Evolutionary conservation across 1,140 invertebrate genomes (phyloP).

Genomic region (Calliphora vicina): DNA sequence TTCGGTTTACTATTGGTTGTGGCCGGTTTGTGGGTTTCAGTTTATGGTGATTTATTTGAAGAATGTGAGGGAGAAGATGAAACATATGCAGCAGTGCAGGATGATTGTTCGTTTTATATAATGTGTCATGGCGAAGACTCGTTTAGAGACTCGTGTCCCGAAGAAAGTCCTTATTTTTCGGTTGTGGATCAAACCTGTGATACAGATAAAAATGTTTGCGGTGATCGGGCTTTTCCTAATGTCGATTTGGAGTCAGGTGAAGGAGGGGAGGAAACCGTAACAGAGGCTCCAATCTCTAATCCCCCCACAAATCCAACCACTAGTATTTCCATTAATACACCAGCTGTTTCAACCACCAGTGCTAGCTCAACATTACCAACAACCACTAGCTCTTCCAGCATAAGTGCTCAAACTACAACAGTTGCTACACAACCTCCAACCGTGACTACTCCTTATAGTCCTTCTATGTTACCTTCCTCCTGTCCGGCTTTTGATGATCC

Average conservation of each 20-base stretch:
- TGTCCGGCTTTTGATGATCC: conserved; percentile 51
- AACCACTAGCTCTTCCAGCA: background rate
- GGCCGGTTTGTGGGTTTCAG: background rate
- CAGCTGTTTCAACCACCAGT: background rate
- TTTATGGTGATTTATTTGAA: conserved; percentile 44
- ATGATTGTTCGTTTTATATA: conserved; percentile 50
- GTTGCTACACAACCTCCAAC: background rate
- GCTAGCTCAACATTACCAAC: background rate
- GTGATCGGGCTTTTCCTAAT: conserved; percentile 21
- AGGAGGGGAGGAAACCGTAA: background rate
- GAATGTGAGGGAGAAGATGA: conserved; percentile 45
- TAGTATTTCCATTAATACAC: too few species aligned
- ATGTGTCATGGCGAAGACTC: conserved; percentile 54
- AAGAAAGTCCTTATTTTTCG: conserved; percentile 50
- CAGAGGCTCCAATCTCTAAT: background rate
- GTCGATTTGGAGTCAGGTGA: conserved; percentile 41
- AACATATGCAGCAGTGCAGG: conserved; percentile 47
- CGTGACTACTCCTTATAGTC: background rate
- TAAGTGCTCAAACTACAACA: background rate
- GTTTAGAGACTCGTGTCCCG: conserved; percentile 46
- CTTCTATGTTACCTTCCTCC: background rate
- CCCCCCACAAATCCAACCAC: too few species aligned
- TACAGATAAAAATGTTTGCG: conserved; percentile 43
- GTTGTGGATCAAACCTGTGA: conserved; percentile 45
- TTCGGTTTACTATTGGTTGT: background rate